phyloP scores from a whole-genome alignment of 2,113 vertebrate genomes.

The Reinhardtius hippoglossoides region DNA sequence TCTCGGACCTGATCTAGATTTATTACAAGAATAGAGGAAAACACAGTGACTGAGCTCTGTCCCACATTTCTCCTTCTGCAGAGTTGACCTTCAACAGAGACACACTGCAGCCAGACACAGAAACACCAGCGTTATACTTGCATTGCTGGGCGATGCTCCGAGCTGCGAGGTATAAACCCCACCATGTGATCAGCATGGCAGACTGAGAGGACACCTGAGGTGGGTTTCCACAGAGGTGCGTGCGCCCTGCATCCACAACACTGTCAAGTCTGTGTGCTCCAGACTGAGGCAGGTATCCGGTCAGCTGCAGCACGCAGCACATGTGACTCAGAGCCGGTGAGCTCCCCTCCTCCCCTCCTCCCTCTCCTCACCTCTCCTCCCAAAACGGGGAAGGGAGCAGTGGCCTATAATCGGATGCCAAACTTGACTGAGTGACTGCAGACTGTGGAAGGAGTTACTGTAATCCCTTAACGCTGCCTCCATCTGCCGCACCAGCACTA shows the following conservation, averaged over 20 bases:
- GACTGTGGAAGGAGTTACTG: slow-evolving; percentile 74
- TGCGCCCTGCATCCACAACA: slow-evolving; percentile 50
- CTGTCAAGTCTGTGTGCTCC: slow-evolving; percentile 30
- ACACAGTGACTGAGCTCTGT: background rate
- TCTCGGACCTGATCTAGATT: background rate
- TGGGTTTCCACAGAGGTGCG: slow-evolving; percentile 39
- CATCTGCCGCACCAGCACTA: slow-evolving; percentile 58
- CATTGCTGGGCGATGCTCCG: slow-evolving; percentile 75
- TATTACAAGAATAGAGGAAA: background rate
- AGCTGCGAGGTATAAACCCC: slow-evolving; percentile 79
- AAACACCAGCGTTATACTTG: slow-evolving; percentile 70
- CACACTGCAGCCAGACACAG: slow-evolving; percentile 29
- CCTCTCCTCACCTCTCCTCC: slow-evolving; percentile 20
- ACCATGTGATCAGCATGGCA: slow-evolving; percentile 80
- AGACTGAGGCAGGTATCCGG: slow-evolving; percentile 37
- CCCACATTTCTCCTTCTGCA: slow-evolving; percentile 20
- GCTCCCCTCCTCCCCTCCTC: slow-evolving; percentile 27
- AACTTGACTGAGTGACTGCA: slow-evolving; percentile 60
- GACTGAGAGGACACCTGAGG: slow-evolving; percentile 42
- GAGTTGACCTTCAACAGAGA: slow-evolving; percentile 61
- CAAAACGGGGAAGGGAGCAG: slow-evolving; percentile 36
- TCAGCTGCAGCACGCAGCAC: slow-evolving; percentile 59
- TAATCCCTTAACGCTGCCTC: slow-evolving; percentile 77
- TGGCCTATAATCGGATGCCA: slow-evolving; percentile 59
- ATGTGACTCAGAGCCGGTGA: slow-evolving; percentile 61